A percentile compares a stretch with the other conserved stretches of the same genome.
Conservation (phyloP, 2,797 vertebrate species). For the Muscicapa striata region DNA sequence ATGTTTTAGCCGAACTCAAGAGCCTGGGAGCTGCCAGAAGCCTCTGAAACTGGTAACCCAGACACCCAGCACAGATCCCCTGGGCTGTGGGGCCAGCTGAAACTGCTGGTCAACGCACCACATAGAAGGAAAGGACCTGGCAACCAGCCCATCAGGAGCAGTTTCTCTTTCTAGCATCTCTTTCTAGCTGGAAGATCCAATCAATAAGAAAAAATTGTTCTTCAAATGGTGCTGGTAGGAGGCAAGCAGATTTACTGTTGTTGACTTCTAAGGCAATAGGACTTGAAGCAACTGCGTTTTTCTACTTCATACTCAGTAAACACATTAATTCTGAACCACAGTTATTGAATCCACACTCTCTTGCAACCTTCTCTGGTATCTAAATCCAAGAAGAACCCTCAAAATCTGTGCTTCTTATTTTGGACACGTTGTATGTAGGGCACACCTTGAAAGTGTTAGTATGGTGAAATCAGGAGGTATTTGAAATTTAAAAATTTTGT, state of each 20-base stretch:
- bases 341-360: neutral
- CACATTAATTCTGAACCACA: neutral
- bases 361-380: neutral
- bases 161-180: neutral
- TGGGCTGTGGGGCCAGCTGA: neutral
- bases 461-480: neutral
- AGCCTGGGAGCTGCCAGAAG: neutral
- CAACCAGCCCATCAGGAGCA: neutral
- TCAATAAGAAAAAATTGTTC: neutral
- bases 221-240: neutral
- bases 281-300: neutral
- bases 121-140: neutral
- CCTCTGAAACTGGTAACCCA: neutral
- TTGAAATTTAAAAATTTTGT: neutral
- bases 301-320: neutral
- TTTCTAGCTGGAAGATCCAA: neutral
- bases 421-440: accelerated
- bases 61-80: neutral
- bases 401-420: neutral
- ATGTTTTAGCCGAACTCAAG: neutral
- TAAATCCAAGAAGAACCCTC: neutral
- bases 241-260: neutral
- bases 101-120: neutral
- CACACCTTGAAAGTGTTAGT: neutral
- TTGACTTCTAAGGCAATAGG: neutral